Evolutionary conservation across 1,140 invertebrate species (phyloP).

Genomic region (Pseudachorutes palmiensis): DNA sequence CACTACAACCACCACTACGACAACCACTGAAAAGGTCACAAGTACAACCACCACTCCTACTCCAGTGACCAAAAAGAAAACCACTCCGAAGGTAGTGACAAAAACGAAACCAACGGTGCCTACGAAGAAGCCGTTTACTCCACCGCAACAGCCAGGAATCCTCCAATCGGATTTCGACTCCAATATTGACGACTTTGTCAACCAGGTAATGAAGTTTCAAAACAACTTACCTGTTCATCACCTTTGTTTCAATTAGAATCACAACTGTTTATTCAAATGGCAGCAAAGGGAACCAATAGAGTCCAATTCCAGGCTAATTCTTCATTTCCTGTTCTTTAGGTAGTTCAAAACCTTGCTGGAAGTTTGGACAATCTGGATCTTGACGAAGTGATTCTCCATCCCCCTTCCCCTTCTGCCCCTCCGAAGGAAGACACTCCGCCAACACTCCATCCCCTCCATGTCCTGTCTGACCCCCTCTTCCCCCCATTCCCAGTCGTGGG

Average conservation of each 20-base stretch:
- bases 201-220: conserved; percentile 25
- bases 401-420: background rate
- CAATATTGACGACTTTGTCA: conserved; percentile 38
- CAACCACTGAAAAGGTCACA: conserved; percentile 17
- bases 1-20: conserved; percentile 12
- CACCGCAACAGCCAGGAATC: conserved; percentile 30
- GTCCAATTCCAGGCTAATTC: background rate
- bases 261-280: too few relatives aligned
- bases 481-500: conserved; percentile 26
- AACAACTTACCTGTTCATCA: too few relatives aligned
- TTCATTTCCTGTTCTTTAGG: conserved; percentile 23
- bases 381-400: conserved; percentile 31
- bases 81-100: conserved; percentile 34
- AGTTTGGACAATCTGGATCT: conserved; percentile 32
- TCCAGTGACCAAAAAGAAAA: conserved; percentile 42
- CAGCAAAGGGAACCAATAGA: background rate
- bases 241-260: too few relatives aligned
- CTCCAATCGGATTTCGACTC: conserved; percentile 32
- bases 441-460: conserved; percentile 31
- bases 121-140: conserved; percentile 35
- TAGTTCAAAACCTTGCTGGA: conserved; percentile 37
- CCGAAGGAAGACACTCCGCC: conserved; percentile 11
- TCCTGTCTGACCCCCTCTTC: conserved; percentile 21
- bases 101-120: conserved; percentile 40
- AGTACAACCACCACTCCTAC: conserved; percentile 38